Percentiles rank a stretch among this genome's conserved stretches.
Conservation (phyloP, 1,140 invertebrate species). For the Spodoptera litura region DNA sequence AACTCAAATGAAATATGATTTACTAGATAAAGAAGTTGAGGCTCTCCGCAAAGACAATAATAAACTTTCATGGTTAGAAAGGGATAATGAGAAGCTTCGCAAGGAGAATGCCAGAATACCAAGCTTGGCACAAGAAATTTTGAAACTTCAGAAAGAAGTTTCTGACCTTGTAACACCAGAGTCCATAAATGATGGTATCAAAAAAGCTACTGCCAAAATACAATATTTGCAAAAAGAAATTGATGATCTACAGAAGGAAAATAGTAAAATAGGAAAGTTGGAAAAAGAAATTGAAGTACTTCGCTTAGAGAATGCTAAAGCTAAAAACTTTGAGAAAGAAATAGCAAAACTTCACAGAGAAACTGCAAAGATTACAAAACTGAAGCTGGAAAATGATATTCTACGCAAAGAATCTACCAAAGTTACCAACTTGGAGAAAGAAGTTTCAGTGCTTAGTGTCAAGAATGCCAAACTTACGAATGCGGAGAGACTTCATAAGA, state of each 20-base stretch:
- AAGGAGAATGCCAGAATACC: not conserved
- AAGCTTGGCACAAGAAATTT: constrained; percentile 10
- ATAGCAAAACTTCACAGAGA: not conserved
- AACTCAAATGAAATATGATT: no score
- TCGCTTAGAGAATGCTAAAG: no score
- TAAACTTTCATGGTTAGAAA: not conserved
- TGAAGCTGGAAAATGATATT: not conserved
- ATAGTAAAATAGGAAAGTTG: no score
- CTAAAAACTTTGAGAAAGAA: not conserved
- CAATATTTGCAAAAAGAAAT: no score
- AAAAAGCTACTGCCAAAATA: no score
- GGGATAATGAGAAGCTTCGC: not conserved
- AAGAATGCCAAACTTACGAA: not conserved
- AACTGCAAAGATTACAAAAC: not conserved
- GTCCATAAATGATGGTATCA: no score
- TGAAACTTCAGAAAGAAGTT: not conserved
- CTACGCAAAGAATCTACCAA: not conserved
- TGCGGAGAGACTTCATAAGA: not conserved
- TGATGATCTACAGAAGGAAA: no score
- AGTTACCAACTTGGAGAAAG: not conserved
- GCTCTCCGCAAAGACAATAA: constrained; percentile 1
- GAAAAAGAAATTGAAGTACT: no score
- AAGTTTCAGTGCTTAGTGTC: not conserved
- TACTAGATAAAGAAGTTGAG: not conserved
- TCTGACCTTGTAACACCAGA: no score